Evolutionary conservation across 2,888 invertebrate species (phyloP).

Genomic region (Hirtodrosophila cameraria): DNA sequence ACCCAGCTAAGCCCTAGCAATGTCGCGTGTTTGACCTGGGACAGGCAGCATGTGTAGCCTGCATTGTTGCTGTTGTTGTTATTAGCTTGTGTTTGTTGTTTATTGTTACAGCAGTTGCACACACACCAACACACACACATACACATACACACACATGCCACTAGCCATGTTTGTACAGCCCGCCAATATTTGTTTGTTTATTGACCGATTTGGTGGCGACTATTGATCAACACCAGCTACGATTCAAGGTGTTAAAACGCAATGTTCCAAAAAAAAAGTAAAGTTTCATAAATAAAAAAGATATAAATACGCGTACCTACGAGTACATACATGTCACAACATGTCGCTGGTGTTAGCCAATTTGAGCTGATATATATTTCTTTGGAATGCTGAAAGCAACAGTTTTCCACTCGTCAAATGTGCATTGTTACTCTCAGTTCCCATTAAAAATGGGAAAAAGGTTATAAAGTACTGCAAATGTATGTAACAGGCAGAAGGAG

Average conservation of each 20-base stretch:
- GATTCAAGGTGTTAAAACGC: constrained; percentile 48
- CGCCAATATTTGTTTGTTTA: constrained; percentile 77
- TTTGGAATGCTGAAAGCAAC: too few relatives aligned
- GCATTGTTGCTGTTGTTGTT: constrained; percentile 33
- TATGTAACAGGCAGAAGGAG: too few relatives aligned
- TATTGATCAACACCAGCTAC: constrained; percentile 56
- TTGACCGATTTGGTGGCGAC: constrained; percentile 74
- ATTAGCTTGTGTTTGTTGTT: constrained; percentile 56
- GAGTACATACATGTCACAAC: too few relatives aligned
- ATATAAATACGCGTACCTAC: too few relatives aligned
- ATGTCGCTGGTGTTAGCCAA: too few relatives aligned
- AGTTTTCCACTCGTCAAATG: too few relatives aligned
- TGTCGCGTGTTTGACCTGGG: constrained; percentile 69
- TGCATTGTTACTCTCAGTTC: too few relatives aligned
- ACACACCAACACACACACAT: constrained; percentile 19
- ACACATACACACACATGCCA: constrained; percentile 6
- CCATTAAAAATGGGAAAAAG: too few relatives aligned
- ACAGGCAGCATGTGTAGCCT: constrained; percentile 53
- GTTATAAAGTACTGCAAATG: too few relatives aligned
- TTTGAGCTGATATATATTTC: too few relatives aligned
- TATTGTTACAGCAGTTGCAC: constrained; percentile 68
- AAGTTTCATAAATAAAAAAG: constrained; percentile 1
- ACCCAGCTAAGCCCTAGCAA: constrained; percentile 40
- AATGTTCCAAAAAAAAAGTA: constrained; percentile 32
- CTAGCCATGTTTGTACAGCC: constrained; percentile 65